These are phyloP conservation scores for Platypus cylindrus DNA, from an alignment of 2,888 invertebrate genomes.

Conservation along the genomic window DNA sequence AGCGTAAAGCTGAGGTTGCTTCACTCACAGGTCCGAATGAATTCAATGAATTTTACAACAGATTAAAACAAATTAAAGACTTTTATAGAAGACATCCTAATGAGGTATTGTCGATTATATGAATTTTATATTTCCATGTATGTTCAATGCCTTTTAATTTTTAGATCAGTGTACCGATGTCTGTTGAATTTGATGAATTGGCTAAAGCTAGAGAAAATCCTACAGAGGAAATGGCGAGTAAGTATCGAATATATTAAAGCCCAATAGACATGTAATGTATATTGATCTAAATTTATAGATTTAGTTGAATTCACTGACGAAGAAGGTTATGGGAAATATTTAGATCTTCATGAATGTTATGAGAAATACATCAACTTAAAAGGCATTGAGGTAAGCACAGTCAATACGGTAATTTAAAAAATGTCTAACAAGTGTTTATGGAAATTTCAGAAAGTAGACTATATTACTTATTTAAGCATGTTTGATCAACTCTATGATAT, in stretches of 20 bases:
- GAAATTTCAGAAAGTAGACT: constrained; percentile 66
- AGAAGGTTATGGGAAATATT: constrained; percentile 96
- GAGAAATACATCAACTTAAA: constrained; percentile 94
- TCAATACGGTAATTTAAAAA: not conserved
- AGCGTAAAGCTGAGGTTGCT: constrained; percentile 87
- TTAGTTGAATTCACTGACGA: constrained; percentile 97
- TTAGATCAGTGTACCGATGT: constrained; percentile 88
- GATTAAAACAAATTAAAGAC: constrained; percentile 90
- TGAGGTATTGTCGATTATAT: constrained; percentile 47
- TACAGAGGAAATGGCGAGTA: constrained; percentile 70
- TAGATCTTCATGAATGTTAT: constrained; percentile 94
- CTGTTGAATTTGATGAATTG: constrained; percentile 93
- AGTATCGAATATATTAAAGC: constrained; percentile 22
- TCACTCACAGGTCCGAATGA: constrained; percentile 96
- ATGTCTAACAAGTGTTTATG: constrained; percentile 2
- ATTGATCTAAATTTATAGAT: constrained; percentile 40
- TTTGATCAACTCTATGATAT: constrained; percentile 96
- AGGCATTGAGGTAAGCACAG: constrained; percentile 65
- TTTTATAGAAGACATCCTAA: constrained; percentile 94
- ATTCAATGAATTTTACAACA: constrained; percentile 91
- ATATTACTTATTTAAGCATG: constrained; percentile 83
- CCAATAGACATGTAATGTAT: constrained; percentile 3
- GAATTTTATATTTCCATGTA: constrained; percentile 3
- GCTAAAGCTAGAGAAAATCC: constrained; percentile 82
- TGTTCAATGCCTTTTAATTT: constrained; percentile 12